A percentile compares a stretch with the other conserved stretches of the same genome.
Evolutionary conservation across 2,888 invertebrate species (phyloP).

Genomic region (Fabriciana adippe): DNA sequence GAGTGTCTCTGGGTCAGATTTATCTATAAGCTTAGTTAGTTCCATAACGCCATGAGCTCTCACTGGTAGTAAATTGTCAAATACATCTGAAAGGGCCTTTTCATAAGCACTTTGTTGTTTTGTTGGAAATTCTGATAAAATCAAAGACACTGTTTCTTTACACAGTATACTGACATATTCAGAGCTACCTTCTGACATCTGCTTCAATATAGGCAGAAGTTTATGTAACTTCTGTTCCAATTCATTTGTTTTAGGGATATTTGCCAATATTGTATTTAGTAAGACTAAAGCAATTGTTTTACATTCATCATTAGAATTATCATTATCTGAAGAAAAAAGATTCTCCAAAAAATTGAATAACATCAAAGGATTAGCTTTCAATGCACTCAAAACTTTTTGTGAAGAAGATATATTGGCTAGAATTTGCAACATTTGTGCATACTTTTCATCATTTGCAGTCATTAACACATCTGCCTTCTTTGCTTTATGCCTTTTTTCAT

Average conservation of each 20-base stretch:
- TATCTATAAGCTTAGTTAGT: conserved; percentile 87
- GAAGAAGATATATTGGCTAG: conserved; percentile 76
- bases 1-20: conserved; percentile 83
- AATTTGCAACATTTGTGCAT: conserved; percentile 73
- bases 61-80: conserved; percentile 88
- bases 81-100: conserved; percentile 85
- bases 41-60: conserved; percentile 90
- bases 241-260: conserved; percentile 47
- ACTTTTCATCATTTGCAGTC: conserved; percentile 60
- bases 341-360: conserved; percentile 74
- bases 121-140: conserved; percentile 49
- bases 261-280: conserved; percentile 66
- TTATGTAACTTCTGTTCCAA: conserved; percentile 52
- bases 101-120: conserved; percentile 72
- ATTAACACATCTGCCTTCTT: conserved; percentile 34
- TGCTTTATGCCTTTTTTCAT: conserved; percentile 48
- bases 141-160: conserved; percentile 62
- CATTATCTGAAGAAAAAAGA: conserved; percentile 52
- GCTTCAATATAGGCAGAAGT: conserved; percentile 58
- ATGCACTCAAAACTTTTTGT: conserved; percentile 62
- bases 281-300: conserved; percentile 67
- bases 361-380: conserved; percentile 69
- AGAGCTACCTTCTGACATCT: conserved; percentile 50
- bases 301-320: conserved; percentile 62
- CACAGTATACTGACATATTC: conserved; percentile 59